Percentiles rank a stretch among this genome's conserved stretches.
Evolutionary conservation across 1,140 invertebrate species (phyloP).

Genomic region (Pseudachorutes palmiensis): DNA sequence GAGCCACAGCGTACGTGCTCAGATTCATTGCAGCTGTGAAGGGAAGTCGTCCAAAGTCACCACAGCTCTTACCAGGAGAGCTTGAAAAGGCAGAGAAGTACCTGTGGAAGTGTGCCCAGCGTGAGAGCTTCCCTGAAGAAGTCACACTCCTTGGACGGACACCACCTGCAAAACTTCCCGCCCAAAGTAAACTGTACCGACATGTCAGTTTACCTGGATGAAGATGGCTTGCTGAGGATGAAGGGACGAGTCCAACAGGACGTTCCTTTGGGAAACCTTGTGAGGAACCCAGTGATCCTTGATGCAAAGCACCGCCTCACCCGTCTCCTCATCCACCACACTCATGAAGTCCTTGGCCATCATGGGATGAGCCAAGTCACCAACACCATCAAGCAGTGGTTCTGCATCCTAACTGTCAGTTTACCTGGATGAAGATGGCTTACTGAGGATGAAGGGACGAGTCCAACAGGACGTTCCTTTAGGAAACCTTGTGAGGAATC

Average conservation of each 20-base stretch:
- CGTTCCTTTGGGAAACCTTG: not conserved
- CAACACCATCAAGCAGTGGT: conserved; percentile 18
- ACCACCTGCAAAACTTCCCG: not conserved
- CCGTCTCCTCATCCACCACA: conserved; percentile 3
- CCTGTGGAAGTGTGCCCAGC: not conserved
- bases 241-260: conserved; percentile 20
- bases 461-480: conserved; percentile 4
- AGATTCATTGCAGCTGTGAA: not conserved
- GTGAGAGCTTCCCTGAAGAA: conserved; percentile 1
- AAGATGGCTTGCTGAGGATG: conserved; percentile 19
- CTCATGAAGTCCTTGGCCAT: conserved; percentile 15
- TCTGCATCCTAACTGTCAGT: conserved; percentile 41
- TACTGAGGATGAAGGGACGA: conserved; percentile 21
- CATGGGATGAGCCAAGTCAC: conserved; percentile 14
- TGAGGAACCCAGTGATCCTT: conserved; percentile 18
- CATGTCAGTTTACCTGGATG: conserved; percentile 40
- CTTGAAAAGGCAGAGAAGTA: conserved; percentile 7
- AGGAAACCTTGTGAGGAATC: not conserved
- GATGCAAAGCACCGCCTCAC: conserved; percentile 14
- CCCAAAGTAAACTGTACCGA: conserved; percentile 40
- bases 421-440: conserved; percentile 34
- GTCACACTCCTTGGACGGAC: not conserved
- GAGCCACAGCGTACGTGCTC: conserved; percentile 11
- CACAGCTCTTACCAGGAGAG: not conserved
- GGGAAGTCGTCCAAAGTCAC: not conserved